phyloP scores from a whole-genome alignment of 1,140 invertebrate species.

The Ectropis grisescens region DNA sequence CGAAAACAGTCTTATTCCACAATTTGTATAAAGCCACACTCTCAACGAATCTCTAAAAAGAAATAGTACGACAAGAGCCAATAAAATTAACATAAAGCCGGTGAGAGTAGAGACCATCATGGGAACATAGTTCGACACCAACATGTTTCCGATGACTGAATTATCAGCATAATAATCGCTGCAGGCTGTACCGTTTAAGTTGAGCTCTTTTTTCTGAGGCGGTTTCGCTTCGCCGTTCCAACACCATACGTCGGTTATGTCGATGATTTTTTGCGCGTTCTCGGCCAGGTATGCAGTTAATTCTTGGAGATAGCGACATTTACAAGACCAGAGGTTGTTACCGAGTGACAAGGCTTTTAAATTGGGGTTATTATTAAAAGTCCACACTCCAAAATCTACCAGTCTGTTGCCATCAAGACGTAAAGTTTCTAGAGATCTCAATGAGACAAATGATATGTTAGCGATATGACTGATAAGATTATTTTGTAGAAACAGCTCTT shows the following conservation, averaged over 20 bases:
- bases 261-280: slow-evolving; percentile 83
- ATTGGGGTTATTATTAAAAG: slow-evolving; percentile 78
- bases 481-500: slow-evolving; percentile 89
- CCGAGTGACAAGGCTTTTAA: slow-evolving; percentile 81
- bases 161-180: slow-evolving; percentile 87
- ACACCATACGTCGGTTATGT: slow-evolving; percentile 84
- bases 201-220: slow-evolving; percentile 78
- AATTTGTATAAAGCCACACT: slow-evolving; percentile 90
- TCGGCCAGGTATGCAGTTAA: slow-evolving; percentile 87
- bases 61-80: slow-evolving; percentile 82
- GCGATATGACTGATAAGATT: slow-evolving; percentile 85
- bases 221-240: slow-evolving; percentile 82
- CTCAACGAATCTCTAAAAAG: slow-evolving; percentile 87
- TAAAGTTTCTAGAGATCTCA: slow-evolving; percentile 85
- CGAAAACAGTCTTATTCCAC: slow-evolving; percentile 84
- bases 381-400: slow-evolving; percentile 87
- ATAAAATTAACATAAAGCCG: slow-evolving; percentile 78
- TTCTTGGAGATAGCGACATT: slow-evolving; percentile 90
- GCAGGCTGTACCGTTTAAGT: slow-evolving; percentile 86
- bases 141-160: slow-evolving; percentile 85
- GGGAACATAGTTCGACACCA: slow-evolving; percentile 88
- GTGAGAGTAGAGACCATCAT: slow-evolving; percentile 84
- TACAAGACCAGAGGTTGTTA: slow-evolving; percentile 90
- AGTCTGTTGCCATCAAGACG: slow-evolving; percentile 88
- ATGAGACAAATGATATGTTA: slow-evolving; percentile 83